These are phyloP conservation scores for Peromyscus nudipes DNA, from an alignment of 2,797 vertebrate genomes.

Conservation along the genomic window DNA sequence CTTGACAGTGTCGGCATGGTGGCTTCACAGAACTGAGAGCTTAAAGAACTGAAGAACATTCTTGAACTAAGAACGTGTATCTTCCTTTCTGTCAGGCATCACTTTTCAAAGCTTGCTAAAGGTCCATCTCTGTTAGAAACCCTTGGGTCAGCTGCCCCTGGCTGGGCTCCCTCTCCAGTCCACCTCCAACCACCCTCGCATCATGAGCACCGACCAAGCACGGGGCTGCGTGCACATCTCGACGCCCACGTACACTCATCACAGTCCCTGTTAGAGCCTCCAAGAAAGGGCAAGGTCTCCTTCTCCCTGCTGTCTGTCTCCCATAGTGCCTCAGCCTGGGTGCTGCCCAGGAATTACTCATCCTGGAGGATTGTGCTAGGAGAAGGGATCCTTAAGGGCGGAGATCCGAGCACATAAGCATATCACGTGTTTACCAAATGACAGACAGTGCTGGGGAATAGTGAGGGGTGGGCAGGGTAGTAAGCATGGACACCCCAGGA, in stretches of 20 bases:
- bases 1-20: not conserved
- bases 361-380: not conserved
- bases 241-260: too few species aligned
- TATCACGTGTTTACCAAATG: not conserved
- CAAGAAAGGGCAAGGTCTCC: not conserved
- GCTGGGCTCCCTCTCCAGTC: not conserved
- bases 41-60: not conserved
- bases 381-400: not conserved
- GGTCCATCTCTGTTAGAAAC: not conserved
- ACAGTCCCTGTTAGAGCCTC: not conserved
- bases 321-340: not conserved
- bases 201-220: not conserved
- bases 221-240: accelerated
- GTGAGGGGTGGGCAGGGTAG: not conserved
- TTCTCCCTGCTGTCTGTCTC: not conserved
- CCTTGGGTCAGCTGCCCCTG: not conserved
- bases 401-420: not conserved
- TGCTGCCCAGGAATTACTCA: not conserved
- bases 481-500: not conserved
- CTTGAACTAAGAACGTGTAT: not conserved
- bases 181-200: too few species aligned
- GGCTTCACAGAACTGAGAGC: not conserved
- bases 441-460: not conserved
- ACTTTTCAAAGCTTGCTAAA: not conserved
- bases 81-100: not conserved